Conservation (phyloP, 2,797 vertebrate species). For the Threskiornis aethiopicus region DNA sequence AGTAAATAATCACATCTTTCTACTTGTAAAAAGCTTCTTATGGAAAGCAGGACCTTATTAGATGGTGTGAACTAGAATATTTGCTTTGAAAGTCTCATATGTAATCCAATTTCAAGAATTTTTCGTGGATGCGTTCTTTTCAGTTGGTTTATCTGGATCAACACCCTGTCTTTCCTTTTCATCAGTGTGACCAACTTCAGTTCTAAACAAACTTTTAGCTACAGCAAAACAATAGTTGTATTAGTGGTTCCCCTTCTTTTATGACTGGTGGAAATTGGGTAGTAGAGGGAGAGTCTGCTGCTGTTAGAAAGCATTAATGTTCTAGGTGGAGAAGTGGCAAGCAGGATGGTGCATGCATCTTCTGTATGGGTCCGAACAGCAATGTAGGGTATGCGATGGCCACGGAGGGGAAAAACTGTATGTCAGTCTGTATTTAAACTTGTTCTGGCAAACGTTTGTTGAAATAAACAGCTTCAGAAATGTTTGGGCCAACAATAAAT, state of each 20-base stretch:
- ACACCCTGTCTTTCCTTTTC: neutral
- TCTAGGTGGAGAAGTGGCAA: neutral
- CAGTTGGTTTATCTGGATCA: neutral
- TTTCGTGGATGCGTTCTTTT: neutral
- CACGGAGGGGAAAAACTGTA: neutral
- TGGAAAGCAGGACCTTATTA: neutral
- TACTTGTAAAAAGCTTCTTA: neutral
- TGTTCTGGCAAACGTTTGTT: neutral
- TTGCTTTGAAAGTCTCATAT: neutral
- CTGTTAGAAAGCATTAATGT: neutral
- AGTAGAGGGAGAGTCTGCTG: neutral
- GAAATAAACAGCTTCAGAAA: constrained; percentile 17
- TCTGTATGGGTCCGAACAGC: neutral
- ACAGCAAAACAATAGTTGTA: neutral
- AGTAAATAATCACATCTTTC: neutral
- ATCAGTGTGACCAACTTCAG: neutral
- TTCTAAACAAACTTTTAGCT: neutral
- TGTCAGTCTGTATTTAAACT: neutral
- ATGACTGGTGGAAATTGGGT: neutral
- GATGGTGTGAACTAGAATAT: neutral
- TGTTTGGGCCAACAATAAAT: constrained; percentile 5
- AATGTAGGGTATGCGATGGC: neutral
- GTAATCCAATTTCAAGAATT: neutral
- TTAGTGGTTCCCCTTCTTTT: neutral
- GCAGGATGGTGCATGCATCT: neutral